phyloP scores from a whole-genome alignment of 1,140 invertebrate genomes.

The Trichogramma pretiosum region DNA sequence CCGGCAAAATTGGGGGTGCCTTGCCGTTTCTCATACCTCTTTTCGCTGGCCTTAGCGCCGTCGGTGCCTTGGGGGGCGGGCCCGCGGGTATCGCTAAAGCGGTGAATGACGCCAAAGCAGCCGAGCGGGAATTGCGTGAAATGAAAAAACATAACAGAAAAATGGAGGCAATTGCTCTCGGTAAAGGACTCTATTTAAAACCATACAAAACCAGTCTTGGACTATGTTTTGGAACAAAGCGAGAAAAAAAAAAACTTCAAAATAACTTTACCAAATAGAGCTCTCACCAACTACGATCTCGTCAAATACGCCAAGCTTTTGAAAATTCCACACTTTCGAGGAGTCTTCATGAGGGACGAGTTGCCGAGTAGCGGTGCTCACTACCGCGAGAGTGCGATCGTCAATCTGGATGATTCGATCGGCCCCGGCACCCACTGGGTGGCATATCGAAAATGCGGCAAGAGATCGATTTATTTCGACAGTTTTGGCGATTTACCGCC shows the following conservation, averaged over 20 bases:
- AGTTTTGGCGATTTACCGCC: conserved; percentile 30
- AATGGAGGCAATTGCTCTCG: no score
- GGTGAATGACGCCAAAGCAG: no score
- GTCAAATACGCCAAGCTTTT: conserved; percentile 20
- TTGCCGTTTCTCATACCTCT: no score
- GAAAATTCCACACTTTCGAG: conserved; percentile 22
- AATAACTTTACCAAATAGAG: not conserved
- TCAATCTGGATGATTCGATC: conserved; percentile 28
- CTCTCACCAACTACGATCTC: conserved; percentile 24
- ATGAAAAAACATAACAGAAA: no score
- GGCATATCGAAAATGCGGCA: conserved; percentile 25
- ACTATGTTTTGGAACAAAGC: no score
- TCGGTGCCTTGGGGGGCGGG: no score
- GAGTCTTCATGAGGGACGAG: conserved; percentile 26
- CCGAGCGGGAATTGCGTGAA: no score
- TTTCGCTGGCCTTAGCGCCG: no score
- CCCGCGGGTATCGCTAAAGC: no score
- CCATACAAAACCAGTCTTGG: no score
- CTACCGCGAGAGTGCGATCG: conserved; percentile 24
- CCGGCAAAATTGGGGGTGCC: no score
- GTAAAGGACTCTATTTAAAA: no score
- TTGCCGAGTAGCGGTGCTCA: conserved; percentile 20
- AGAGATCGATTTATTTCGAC: conserved; percentile 28
- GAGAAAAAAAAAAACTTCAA: not conserved
- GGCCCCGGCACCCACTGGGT: conserved; percentile 31